phyloP scores from a whole-genome alignment of 2,113 vertebrate genomes.

The Scophthalmus maximus region DNA sequence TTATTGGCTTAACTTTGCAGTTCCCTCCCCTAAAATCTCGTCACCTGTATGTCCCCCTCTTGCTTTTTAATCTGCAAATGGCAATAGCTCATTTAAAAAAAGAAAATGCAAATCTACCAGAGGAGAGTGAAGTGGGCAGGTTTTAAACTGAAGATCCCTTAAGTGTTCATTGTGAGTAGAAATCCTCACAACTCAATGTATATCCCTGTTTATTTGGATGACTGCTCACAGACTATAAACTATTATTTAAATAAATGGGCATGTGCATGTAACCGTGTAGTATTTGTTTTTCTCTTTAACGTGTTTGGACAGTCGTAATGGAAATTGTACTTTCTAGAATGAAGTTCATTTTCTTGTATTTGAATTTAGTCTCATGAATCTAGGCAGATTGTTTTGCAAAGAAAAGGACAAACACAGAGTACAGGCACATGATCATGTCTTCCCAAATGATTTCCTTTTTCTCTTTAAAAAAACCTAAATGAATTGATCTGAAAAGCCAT shows the following conservation, averaged over 20 bases:
- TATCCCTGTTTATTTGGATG: constrained; percentile 43
- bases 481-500: too few species aligned
- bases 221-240: constrained; percentile 66
- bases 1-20: constrained; percentile 43
- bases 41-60: neutral
- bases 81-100: constrained; percentile 9
- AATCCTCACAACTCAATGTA: constrained; percentile 44
- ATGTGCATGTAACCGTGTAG: constrained; percentile 75
- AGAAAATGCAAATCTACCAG: constrained; percentile 21
- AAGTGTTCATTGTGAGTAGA: constrained; percentile 29
- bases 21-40: neutral
- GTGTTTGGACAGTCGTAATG: neutral
- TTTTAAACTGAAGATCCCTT: constrained; percentile 14
- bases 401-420: neutral
- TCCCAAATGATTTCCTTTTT: too few species aligned
- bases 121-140: constrained; percentile 23
- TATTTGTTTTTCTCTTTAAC: neutral
- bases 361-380: too few species aligned
- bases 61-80: constrained; percentile 17
- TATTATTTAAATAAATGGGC: constrained; percentile 80
- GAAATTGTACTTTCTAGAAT: neutral
- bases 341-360: neutral
- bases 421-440: too few species aligned
- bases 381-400: neutral
- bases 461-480: too few species aligned